Conservation (phyloP, 2,888 invertebrate species). For the Drosophila putrida region DNA sequence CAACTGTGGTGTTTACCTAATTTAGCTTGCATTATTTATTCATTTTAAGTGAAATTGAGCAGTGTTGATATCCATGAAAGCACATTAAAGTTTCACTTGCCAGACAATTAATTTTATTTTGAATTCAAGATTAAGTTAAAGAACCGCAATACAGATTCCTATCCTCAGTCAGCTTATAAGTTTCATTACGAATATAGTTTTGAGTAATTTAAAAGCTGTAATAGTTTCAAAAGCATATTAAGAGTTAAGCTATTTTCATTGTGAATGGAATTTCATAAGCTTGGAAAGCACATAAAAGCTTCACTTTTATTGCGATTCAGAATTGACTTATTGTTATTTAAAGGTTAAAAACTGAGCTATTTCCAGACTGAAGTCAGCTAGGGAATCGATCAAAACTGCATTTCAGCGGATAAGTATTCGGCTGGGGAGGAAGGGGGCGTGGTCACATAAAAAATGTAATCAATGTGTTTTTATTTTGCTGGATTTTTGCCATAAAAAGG, state of each 20-base stretch:
- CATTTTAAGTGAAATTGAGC: background rate
- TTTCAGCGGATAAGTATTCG: too few relatives aligned
- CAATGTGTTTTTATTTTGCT: conserved; percentile 55
- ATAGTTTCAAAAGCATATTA: too few relatives aligned
- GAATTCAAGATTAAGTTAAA: too few relatives aligned
- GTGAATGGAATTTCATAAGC: too few relatives aligned
- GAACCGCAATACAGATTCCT: too few relatives aligned
- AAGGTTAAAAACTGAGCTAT: background rate
- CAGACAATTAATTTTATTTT: background rate
- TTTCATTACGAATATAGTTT: too few relatives aligned
- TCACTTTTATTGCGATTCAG: background rate
- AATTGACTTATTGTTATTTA: too few relatives aligned
- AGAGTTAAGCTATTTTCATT: too few relatives aligned
- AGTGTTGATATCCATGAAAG: background rate
- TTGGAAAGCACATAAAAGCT: background rate
- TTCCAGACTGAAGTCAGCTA: background rate
- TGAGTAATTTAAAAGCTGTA: too few relatives aligned
- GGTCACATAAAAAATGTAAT: conserved; percentile 41
- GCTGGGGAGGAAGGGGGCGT: conserved; percentile 6
- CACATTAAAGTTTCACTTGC: background rate
- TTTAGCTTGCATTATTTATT: conserved; percentile 1
- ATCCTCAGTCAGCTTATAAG: too few relatives aligned
- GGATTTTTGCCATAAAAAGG: background rate
- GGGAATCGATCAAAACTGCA: conserved; percentile 19
- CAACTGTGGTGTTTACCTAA: conserved; percentile 1